phyloP scores from a whole-genome alignment of 2,888 invertebrate species.

The Dryobotodes eremita region DNA sequence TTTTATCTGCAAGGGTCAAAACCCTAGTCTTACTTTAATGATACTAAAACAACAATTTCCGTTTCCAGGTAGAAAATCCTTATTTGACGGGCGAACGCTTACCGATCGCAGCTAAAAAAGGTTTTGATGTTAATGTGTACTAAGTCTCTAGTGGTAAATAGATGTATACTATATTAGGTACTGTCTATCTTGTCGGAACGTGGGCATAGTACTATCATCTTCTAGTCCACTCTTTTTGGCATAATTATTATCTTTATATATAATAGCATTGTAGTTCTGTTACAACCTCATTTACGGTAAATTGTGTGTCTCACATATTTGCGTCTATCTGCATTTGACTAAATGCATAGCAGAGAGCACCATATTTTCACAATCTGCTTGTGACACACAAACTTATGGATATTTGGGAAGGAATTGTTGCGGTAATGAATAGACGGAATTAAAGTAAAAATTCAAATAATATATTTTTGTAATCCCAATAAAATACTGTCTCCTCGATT shows the following conservation, averaged over 20 bases:
- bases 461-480: slow-evolving; percentile 62
- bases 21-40: slow-evolving; percentile 19
- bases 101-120: slow-evolving; percentile 98
- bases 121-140: slow-evolving; percentile 92
- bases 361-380: background rate
- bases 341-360: background rate
- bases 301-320: slow-evolving; percentile 19
- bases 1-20: slow-evolving; percentile 15
- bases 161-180: slow-evolving; percentile 69
- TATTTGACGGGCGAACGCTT: slow-evolving; percentile 96
- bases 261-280: slow-evolving; percentile 62
- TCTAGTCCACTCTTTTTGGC: slow-evolving; percentile 62
- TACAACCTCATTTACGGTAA: slow-evolving; percentile 76
- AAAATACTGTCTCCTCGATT: slow-evolving; percentile 44
- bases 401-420: slow-evolving; percentile 25
- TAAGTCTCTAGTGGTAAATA: slow-evolving; percentile 72
- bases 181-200: slow-evolving; percentile 71
- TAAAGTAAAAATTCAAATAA: slow-evolving; percentile 12
- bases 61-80: slow-evolving; percentile 94
- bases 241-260: slow-evolving; percentile 69
- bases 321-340: background rate
- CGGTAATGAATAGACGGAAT: slow-evolving; percentile 21
- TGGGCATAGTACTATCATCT: slow-evolving; percentile 38
- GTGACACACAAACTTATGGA: slow-evolving; percentile 5
- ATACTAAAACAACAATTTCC: slow-evolving; percentile 55